Conservation (phyloP, 2,888 invertebrate genomes). For the Acholoe squamosa region DNA sequence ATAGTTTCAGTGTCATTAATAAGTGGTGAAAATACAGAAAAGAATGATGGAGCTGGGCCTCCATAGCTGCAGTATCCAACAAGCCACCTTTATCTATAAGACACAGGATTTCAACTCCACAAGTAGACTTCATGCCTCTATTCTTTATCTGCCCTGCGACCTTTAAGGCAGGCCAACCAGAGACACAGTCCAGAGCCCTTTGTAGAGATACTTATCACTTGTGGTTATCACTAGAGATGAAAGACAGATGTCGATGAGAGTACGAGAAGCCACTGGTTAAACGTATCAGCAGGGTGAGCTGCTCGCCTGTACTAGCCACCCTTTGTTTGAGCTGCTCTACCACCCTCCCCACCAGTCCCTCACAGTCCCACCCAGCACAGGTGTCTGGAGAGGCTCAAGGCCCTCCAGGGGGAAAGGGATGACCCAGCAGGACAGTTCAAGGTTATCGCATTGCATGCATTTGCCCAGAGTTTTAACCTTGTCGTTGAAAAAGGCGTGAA, state of each 20-base stretch:
- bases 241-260: conserved; percentile 41
- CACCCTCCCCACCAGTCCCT: neutral
- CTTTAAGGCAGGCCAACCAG: neutral
- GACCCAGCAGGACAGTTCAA: conserved; percentile 1
- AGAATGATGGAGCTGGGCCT: too few relatives aligned
- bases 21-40: too few relatives aligned
- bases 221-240: conserved; percentile 52
- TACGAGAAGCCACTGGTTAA: neutral
- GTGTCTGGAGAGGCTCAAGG: conserved; percentile 13
- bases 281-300: conserved; percentile 1
- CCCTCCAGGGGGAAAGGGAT: neutral
- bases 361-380: neutral
- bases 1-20: too few relatives aligned
- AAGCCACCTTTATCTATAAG: neutral
- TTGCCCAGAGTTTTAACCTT: neutral
- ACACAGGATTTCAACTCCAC: neutral
- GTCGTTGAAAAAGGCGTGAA: neutral
- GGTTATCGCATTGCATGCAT: neutral
- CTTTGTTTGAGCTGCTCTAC: conserved; percentile 43
- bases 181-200: conserved; percentile 34
- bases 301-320: conserved; percentile 2
- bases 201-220: conserved; percentile 47
- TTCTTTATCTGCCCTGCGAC: neutral
- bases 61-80: too few relatives aligned
- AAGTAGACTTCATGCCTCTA: neutral